Base-by-base conservation (phyloP, 2,797 vertebrate species). In the Neopelma chrysocephalum region DNA sequence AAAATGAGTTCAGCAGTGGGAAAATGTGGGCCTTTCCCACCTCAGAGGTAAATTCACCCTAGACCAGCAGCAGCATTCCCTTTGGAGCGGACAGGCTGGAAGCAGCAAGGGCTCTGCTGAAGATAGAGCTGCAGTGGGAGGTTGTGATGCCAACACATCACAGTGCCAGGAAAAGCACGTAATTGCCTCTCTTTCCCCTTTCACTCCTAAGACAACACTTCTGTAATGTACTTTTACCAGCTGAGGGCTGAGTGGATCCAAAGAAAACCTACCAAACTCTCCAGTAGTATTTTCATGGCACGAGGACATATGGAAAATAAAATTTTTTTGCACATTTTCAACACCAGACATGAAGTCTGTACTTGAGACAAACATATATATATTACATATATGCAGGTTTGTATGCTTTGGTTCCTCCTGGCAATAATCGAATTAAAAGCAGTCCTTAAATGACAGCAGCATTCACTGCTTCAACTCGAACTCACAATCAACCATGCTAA, bases 1-100 rank as follows among this genome's bases (percentile, higher is more conserved):
- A 92, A 94, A 89, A 73, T 5, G 34, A 78, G 94, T 76, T 87
- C 91, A 92, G 90, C 57, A 11, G 70, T n/a, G 64, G 81, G 56
- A 48, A 62, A 84, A 51, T 3, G 58, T 8, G 62, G 29, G 70
- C 38, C 40, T 45, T 76, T 73, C 16, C 51, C 79, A 51, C 22
- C 68, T 31, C 40, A n/a, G 66, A 76, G 79, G 12, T 8, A 65
- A 70, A 47, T 13, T 53, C 42, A 75, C 29, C 36, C 66, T 60
- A 76, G 57, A 54, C 29, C 54, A 82, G 69, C 76, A 68, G 78
- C 73, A 84, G 57, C 40, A n/a, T 54, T 72, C 43, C 84, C 61
- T 56, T 32, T 54, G 5, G 25, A 66, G 93, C 0, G 36, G 58
- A 53, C 62, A 72, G 60, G 29, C 17, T 53, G 51, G 51, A 82